Base-by-base conservation (phyloP, 2,888 invertebrate genomes). In the Stenoptilia bipunctidactyla region DNA sequence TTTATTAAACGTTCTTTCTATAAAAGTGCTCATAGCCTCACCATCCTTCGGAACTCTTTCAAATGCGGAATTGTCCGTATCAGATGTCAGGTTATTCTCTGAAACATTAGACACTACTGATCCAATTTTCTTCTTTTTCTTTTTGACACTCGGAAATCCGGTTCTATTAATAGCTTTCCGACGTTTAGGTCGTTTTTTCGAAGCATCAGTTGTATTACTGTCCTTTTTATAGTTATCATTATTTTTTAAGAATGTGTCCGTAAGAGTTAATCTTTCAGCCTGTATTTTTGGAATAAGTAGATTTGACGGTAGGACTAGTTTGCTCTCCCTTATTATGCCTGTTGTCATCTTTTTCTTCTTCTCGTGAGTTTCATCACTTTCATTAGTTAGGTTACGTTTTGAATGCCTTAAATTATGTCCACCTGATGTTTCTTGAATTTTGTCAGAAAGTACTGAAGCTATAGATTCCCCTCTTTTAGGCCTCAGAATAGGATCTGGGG, bases 91-190 rank as follows among this genome's bases (percentile, higher is more conserved):
- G 44, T 75, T 68, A 50, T 62, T 69, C 34, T 77, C 80, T 3
- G 75, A 75, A 25, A 59, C 53, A 40, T 59, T 65, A 51, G 57
- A 53, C 45, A 49, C 54, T 38, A 44, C 61, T 40, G 56, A 50
- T 45, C 79, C 80, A 38, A 72, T 48, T 55, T 89, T 92, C 62
- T 92, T 91, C 62, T 93, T 94, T 71, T 93, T 94, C 61, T 89
- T 91, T 57, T 92, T 92, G 12, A 92, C 80, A 14, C 89, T 92
- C 0, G 96, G 96, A 65, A 96, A 96, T 2, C 96, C 96, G 13
- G 94, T 95, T 52, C 93, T 86, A 61, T 95, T 95, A 34, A 92
- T 90, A 13, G 92, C 89, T 63, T 94, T 91, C 33, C 93, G 87
- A 51, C 93, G 86, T 53, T 88, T 87, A 1, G 85, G 64, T 57